Evolutionary conservation across 2,113 vertebrate genomes (phyloP).

Genomic region (Crocuta crocuta): DNA sequence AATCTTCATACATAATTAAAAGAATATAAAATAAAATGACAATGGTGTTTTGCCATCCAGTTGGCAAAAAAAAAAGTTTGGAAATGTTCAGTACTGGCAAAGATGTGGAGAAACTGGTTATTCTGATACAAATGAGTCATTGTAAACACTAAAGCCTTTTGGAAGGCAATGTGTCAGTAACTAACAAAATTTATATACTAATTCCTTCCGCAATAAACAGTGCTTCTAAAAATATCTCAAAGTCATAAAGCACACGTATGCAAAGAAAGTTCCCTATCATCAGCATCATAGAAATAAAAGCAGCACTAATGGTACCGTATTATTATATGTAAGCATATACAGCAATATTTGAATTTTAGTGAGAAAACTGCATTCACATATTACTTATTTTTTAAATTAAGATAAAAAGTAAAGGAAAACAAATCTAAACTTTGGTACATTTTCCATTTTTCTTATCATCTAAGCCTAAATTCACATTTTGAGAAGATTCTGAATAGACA

Average conservation of each 20-base stretch:
- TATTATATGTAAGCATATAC: neutral
- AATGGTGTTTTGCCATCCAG: neutral
- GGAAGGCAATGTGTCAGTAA: neutral
- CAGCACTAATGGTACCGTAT: neutral
- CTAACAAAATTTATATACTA: neutral
- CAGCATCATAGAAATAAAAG: neutral
- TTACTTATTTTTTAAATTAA: neutral
- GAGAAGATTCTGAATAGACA: neutral
- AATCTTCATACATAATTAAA: neutral
- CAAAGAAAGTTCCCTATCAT: neutral
- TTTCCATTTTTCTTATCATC: neutral
- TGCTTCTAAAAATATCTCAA: neutral
- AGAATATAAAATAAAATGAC: neutral
- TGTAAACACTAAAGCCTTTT: neutral
- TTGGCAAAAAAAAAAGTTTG: neutral
- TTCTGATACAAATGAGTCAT: neutral
- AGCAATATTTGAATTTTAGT: neutral
- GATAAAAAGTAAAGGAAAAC: neutral
- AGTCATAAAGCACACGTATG: neutral
- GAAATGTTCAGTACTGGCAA: neutral
- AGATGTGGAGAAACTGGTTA: neutral
- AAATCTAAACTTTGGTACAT: neutral
- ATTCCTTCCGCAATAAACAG: neutral
- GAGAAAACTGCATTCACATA: neutral
- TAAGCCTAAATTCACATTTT: neutral